Evolutionary conservation across 2,797 vertebrate species (phyloP).

Genomic region (Acanthurus lineatus): DNA sequence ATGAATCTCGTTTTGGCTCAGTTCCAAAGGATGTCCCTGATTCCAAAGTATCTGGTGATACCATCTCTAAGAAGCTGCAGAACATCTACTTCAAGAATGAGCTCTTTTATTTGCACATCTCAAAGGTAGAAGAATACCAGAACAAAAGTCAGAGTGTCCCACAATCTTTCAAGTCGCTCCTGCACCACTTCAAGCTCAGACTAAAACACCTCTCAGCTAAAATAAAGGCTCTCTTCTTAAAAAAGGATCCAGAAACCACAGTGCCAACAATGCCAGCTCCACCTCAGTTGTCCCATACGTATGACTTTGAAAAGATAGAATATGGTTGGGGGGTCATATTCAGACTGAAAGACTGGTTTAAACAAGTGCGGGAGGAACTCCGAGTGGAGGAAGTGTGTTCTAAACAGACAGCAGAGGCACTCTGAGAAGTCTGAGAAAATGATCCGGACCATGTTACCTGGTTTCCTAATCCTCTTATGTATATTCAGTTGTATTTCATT

Average conservation of each 20-base stretch:
- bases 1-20: accelerated
- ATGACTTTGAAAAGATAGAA: accelerated
- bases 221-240: accelerated
- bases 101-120: slow-evolving; percentile 49
- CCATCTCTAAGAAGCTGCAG: slow-evolving; percentile 25
- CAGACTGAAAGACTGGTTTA: slow-evolving; percentile 24
- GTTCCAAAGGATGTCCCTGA: background rate
- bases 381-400: background rate
- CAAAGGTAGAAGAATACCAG: slow-evolving; percentile 1
- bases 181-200: accelerated
- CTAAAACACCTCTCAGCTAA: accelerated
- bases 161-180: accelerated
- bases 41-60: slow-evolving; percentile 9
- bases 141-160: accelerated
- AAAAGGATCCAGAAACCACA: accelerated
- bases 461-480: background rate
- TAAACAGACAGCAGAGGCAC: background rate
- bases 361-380: background rate
- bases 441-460: background rate
- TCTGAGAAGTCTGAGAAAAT: background rate
- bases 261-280: background rate
- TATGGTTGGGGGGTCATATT: slow-evolving; percentile 48
- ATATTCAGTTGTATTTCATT: background rate
- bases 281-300: accelerated
- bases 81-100: slow-evolving; percentile 39